Evolutionary conservation across 30 jellyfish, hydroid and myxozoan species (phyloP).

Genomic region (Hydractinia echinata): DNA sequence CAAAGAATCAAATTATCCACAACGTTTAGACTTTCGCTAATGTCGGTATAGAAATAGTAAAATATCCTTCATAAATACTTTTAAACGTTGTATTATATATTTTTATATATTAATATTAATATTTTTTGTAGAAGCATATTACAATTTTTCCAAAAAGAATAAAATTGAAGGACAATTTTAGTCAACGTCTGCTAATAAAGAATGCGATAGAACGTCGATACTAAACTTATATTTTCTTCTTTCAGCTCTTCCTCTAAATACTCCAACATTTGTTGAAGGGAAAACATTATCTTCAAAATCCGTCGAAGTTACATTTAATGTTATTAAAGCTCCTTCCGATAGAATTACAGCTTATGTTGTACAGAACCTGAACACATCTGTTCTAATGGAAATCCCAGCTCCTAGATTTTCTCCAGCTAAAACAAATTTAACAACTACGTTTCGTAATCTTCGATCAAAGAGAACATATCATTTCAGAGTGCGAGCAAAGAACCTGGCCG

Average conservation of each 20-base stretch:
- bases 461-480: background rate
- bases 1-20: too few species aligned
- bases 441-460: background rate
- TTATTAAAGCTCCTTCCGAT: background rate
- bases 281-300: background rate
- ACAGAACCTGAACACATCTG: background rate
- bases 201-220: too few species aligned
- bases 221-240: background rate
- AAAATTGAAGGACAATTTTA: too few species aligned
- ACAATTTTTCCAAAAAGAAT: too few species aligned
- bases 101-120: too few species aligned
- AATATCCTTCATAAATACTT: too few species aligned
- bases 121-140: too few species aligned
- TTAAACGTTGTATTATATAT: too few species aligned
- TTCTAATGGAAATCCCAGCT: background rate
- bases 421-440: background rate
- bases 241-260: background rate
- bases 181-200: too few species aligned
- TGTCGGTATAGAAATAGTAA: too few species aligned
- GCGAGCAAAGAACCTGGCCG: conserved; percentile 2
- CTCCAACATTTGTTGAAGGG: background rate
- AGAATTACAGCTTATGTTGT: background rate
- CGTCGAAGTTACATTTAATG: background rate
- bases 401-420: background rate
- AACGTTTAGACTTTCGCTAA: too few species aligned